Conservation (phyloP, 2,888 invertebrate species). For the Crepidodera aurea region DNA sequence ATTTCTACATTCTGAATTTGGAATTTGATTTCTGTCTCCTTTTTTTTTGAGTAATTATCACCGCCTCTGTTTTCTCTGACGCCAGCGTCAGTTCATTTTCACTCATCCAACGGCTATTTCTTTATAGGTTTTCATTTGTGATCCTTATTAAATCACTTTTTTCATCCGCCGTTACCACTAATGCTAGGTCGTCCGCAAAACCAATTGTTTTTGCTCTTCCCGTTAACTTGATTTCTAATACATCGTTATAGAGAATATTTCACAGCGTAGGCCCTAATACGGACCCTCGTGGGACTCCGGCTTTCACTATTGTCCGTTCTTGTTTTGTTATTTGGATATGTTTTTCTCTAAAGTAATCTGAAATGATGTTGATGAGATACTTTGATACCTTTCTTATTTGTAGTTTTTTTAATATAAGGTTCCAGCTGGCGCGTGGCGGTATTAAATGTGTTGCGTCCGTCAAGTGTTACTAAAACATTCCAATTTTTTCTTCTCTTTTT, state of each 20-base stretch:
- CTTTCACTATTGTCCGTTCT: neutral
- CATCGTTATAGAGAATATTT: constrained; percentile 31
- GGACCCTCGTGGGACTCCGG: constrained; percentile 29
- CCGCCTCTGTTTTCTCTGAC: constrained; percentile 10
- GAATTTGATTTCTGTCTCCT: neutral
- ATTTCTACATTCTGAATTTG: too few relatives aligned
- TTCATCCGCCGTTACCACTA: constrained; percentile 14
- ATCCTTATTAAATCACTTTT: neutral
- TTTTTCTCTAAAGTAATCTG: constrained; percentile 22
- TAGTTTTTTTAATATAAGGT: constrained; percentile 23
- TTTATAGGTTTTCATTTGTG: neutral
- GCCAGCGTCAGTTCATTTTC: constrained; percentile 8
- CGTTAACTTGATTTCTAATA: constrained; percentile 10
- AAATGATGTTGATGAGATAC: constrained; percentile 6
- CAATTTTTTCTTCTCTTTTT: neutral
- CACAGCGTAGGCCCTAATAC: constrained; percentile 36
- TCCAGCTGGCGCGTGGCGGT: constrained; percentile 25
- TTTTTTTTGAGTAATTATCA: neutral
- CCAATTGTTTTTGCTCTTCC: constrained; percentile 17
- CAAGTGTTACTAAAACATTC: constrained; percentile 10
- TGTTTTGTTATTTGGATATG: neutral
- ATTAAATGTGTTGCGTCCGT: constrained; percentile 38
- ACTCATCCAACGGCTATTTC: constrained; percentile 16
- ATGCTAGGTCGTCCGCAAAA: constrained; percentile 35
- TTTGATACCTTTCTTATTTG: neutral